Percentiles rank a stretch among this genome's conserved stretches.
Evolutionary conservation across 30 jellyfish, hydroid and myxozoan genomes (phyloP).

Genomic region (Catostylus mosaicus): DNA sequence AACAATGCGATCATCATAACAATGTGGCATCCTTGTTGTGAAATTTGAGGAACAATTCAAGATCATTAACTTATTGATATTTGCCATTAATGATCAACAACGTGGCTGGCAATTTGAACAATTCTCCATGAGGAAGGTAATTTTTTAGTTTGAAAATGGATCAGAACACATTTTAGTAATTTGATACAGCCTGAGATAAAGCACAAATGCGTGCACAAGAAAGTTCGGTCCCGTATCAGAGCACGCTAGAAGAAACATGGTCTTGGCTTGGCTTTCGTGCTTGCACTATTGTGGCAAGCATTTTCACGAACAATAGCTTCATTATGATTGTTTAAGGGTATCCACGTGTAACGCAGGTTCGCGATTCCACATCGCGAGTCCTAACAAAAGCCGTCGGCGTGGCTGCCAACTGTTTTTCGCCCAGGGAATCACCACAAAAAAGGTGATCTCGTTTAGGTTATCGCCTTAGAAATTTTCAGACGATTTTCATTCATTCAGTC

Average conservation of each 20-base stretch:
- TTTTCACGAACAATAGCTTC: slow-evolving; percentile 34
- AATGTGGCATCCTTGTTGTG: too few species aligned
- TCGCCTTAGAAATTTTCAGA: not conserved
- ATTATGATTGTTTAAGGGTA: slow-evolving; percentile 35
- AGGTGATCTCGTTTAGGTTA: not conserved
- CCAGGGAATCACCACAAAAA: slow-evolving; percentile 56
- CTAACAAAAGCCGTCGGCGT: slow-evolving; percentile 75
- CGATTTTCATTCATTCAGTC: not conserved
- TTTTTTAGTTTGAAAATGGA: too few species aligned
- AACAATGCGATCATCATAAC: too few species aligned
- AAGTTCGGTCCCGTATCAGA: not conserved
- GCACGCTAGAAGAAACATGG: slow-evolving; percentile 4
- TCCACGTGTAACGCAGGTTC: slow-evolving; percentile 80
- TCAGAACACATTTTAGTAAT: too few species aligned
- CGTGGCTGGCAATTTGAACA: too few species aligned
- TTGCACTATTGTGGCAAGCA: slow-evolving; percentile 18
- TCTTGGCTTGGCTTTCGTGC: slow-evolving; percentile 21
- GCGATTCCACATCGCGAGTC: slow-evolving; percentile 79
- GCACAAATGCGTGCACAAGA: too few species aligned
- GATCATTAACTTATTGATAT: too few species aligned
- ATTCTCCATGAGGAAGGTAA: too few species aligned
- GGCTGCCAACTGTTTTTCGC: slow-evolving; percentile 80
- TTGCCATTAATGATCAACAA: too few species aligned
- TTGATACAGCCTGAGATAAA: too few species aligned
- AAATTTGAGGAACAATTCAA: too few species aligned